Evolutionary conservation across 2,797 vertebrate genomes (phyloP).

Genomic region (Lagocephalus sceleratus): DNA sequence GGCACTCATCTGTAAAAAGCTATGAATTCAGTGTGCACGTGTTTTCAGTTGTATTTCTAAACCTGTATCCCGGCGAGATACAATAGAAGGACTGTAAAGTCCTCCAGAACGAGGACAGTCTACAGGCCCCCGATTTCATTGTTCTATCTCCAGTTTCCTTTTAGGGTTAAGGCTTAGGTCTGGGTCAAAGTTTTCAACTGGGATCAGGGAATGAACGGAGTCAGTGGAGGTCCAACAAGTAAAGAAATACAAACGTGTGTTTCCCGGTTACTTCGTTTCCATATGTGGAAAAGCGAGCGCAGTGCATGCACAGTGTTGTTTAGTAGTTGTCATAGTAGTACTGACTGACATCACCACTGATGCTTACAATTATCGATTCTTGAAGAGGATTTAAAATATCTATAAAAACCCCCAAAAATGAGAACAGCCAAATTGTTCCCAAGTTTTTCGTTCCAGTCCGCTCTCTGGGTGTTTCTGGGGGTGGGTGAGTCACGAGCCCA

Average conservation of each 20-base stretch:
- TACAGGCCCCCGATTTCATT: constrained; percentile 9
- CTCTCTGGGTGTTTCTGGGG: constrained; percentile 17
- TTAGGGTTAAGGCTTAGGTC: constrained; percentile 53
- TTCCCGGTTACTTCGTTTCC: constrained; percentile 78
- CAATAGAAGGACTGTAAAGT: constrained; percentile 18
- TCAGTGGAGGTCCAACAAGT: constrained; percentile 44
- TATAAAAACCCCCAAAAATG: constrained; percentile 28
- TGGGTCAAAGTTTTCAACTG: not conserved
- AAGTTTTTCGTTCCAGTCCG: constrained; percentile 47
- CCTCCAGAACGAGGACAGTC: constrained; percentile 26
- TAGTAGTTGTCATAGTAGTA: constrained; percentile 78
- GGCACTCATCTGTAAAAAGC: constrained; percentile 95
- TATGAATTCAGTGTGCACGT: constrained; percentile 59
- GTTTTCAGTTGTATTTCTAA: constrained; percentile 47
- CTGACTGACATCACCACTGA: constrained; percentile 71
- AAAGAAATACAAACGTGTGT: constrained; percentile 52
- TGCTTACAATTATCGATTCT: constrained; percentile 72
- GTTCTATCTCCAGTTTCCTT: constrained; percentile 25
- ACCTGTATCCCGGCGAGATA: constrained; percentile 32
- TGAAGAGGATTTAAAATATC: constrained; percentile 57
- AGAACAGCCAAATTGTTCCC: constrained; percentile 19
- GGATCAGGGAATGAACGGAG: constrained; percentile 31
- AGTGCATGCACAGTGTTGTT: constrained; percentile 95
- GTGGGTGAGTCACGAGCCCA: constrained; percentile 83
- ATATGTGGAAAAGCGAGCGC: constrained; percentile 86